Evolutionary conservation across 2,888 invertebrate species (phyloP).

Genomic region (Macaria liturata): DNA sequence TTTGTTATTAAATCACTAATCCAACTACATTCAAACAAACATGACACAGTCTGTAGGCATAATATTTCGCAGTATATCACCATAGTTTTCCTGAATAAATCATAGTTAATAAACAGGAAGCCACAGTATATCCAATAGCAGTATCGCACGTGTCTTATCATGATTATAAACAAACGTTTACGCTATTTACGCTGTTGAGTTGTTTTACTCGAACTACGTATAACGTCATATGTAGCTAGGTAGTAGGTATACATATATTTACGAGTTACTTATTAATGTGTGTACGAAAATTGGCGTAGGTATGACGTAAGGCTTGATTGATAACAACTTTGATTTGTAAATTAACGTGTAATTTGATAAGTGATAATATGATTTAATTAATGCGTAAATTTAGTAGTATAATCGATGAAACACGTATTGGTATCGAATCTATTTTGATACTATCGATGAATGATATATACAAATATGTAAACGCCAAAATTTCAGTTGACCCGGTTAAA

Average conservation of each 20-base stretch:
- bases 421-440: too few relatives aligned
- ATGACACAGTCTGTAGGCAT: not conserved
- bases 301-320: not conserved
- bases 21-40: too few relatives aligned
- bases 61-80: conserved; percentile 1
- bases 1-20: too few relatives aligned
- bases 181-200: conserved; percentile 14
- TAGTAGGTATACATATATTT: too few relatives aligned
- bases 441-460: not conserved
- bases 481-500: not conserved
- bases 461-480: too few relatives aligned
- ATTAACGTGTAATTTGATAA: conserved; percentile 1
- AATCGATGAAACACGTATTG: not conserved
- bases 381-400: not conserved
- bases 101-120: conserved; percentile 3
- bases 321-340: not conserved
- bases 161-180: conserved; percentile 20
- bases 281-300: conserved; percentile 2
- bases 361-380: not conserved
- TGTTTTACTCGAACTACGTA: not conserved
- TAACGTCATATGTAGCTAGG: not conserved
- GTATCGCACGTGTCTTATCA: conserved; percentile 22
- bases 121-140: conserved; percentile 7
- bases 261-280: too few relatives aligned
- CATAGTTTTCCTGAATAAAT: not conserved